Percentiles rank a stretch among this genome's conserved stretches.
phyloP scores from a whole-genome alignment of 30 jellyfish, hydroid and myxozoan genomes.

The Nemopilema nomurai region DNA sequence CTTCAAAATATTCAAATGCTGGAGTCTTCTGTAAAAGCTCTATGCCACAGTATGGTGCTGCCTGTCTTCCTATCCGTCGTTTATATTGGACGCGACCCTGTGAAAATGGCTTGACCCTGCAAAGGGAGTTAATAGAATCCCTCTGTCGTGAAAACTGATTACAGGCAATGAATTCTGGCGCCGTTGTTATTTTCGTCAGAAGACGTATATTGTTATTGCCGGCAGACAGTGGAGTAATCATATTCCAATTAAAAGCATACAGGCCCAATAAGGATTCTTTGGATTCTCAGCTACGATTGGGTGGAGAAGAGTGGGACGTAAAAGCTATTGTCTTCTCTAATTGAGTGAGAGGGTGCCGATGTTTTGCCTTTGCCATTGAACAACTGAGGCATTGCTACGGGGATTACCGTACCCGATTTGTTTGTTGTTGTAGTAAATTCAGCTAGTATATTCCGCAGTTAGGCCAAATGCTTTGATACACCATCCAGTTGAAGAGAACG shows the following conservation, averaged over 20 bases:
- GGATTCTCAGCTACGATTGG: not conserved
- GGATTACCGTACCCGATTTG: too few species aligned
- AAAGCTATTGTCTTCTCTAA: not conserved
- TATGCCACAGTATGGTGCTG: not conserved
- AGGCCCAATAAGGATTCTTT: not conserved
- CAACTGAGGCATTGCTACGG: too few species aligned
- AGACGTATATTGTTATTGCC: not conserved
- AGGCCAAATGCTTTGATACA: too few species aligned
- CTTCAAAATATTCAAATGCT: too few species aligned
- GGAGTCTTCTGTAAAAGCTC: not conserved
- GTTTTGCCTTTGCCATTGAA: not conserved
- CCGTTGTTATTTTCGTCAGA: not conserved
- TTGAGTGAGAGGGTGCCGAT: not conserved
- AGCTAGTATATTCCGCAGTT: too few species aligned
- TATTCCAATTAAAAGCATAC: not conserved
- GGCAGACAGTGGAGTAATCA: slow-evolving; percentile 2
- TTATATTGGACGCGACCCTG: too few species aligned
- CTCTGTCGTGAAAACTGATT: not conserved
- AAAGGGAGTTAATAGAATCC: not conserved
- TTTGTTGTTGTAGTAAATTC: too few species aligned
- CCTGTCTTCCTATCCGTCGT: too few species aligned
- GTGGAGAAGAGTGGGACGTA: not conserved
- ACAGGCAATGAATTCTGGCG: not conserved
- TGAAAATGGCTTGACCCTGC: not conserved
- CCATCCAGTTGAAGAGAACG: too few species aligned